Percentiles rank a stretch among this genome's conserved stretches.
phyloP scores from a whole-genome alignment of 2,113 vertebrate species.

The Craseonycteris thonglongyai region DNA sequence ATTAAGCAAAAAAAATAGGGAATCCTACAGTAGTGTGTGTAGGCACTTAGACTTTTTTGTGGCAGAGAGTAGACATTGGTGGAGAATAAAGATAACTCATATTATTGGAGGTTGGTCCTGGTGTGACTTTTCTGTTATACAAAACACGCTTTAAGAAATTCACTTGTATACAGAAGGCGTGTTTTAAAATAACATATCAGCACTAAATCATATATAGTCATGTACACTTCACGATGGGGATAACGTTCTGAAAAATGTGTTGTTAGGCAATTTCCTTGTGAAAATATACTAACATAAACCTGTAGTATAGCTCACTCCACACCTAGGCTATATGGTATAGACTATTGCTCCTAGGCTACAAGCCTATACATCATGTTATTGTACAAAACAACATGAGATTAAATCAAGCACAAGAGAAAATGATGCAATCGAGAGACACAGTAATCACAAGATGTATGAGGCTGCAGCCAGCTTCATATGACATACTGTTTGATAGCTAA shows the following conservation, averaged over 20 bases:
- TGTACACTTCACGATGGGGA: not conserved
- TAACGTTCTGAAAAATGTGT: not conserved
- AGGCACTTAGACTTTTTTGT: not conserved
- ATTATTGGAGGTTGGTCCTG: not conserved
- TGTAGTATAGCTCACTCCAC: too few relatives aligned
- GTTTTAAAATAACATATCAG: not conserved
- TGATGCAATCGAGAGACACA: not conserved
- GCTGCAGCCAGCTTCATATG: not conserved
- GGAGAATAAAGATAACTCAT: not conserved
- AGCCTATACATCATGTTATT: not conserved
- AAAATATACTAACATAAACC: too few relatives aligned
- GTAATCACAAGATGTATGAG: not conserved
- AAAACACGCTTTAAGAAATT: not conserved
- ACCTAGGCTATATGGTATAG: too few relatives aligned
- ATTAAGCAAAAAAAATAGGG: not conserved
- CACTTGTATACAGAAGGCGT: not conserved
- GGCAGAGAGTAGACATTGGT: not conserved
- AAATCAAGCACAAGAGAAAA: not conserved
- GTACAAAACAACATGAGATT: not conserved
- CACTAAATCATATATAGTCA: not conserved
- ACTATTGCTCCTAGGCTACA: not conserved
- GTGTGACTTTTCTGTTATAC: not conserved
- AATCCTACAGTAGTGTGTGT: not conserved
- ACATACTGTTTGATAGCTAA: not conserved
- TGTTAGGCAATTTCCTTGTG: not conserved